Base-by-base conservation (phyloP, 2,797 vertebrate species). In the Corythornis leucogaster region DNA sequence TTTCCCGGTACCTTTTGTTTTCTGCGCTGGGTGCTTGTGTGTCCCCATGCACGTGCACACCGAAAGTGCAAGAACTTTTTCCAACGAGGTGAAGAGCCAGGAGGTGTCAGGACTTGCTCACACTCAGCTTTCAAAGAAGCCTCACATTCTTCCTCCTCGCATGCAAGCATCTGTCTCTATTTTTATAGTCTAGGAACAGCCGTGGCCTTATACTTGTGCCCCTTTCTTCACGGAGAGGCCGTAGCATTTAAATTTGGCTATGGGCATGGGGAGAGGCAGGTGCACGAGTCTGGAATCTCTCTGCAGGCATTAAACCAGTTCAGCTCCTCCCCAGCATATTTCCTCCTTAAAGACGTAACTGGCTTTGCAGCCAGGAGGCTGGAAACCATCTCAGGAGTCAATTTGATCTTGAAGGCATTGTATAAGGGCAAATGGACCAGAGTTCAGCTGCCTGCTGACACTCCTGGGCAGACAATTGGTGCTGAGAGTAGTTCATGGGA, bases 41-140 rank as follows among this genome's bases (percentile, higher is more conserved):
- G 78, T 85, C 91, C 64, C 46, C 17, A 0, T 1, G 4, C 93
- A 90, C 68, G 61, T 74, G 91, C 71, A 0, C 5, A 3, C 59
- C 38, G n/a, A 46, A 85, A 90, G 92, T 61, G 1, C 89, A 40
- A 16, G 93, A 91, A 95, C 88, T 96, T 97, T 96, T 87, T 93
- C 92, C 33, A 64, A 7, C 11, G 89, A 96, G 94, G 90, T 87
- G 87, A 92, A 94, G 95, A 94, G 91, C 92, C n/a, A n/a, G 94
- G 95, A 97, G 93, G 93, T 51, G 93, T 96, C 96, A 93, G 93
- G 70, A 85, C 95, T 89, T 94, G 94, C 70, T 35, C 48, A 54
- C 51, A 2, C 63, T 93, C 88, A 51, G 96, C 90, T 94, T 76
- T 92, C 91, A 94, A 94, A 87, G 33, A 90, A 93, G 92, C 75